phyloP scores from a whole-genome alignment of 92 coral and sea anemone species.

The Porites lobata region DNA sequence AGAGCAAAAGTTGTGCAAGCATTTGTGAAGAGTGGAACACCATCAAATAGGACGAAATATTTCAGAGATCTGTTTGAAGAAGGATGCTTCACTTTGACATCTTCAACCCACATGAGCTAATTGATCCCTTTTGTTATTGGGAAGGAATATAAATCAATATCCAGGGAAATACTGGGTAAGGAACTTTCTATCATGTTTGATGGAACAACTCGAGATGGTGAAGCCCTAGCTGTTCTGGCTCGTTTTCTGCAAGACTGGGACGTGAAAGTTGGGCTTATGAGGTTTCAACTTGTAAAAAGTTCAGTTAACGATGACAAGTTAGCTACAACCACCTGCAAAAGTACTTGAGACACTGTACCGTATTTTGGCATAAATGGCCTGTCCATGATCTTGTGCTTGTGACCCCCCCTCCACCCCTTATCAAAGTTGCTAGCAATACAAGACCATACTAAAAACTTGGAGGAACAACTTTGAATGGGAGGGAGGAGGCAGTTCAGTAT shows the following conservation, averaged over 20 bases:
- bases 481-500: too few species aligned
- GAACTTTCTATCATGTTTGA: slow-evolving; percentile 42
- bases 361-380: too few species aligned
- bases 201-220: slow-evolving; percentile 54
- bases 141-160: slow-evolving; percentile 41
- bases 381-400: too few species aligned
- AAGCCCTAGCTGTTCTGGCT: slow-evolving; percentile 40
- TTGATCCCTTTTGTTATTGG: slow-evolving; percentile 44
- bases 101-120: slow-evolving; percentile 20
- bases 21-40: slow-evolving; percentile 60
- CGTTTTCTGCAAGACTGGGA: slow-evolving; percentile 43
- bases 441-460: too few species aligned
- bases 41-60: slow-evolving; percentile 42
- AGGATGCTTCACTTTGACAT: slow-evolving; percentile 28
- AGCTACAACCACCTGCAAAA: background rate
- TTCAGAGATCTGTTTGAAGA: slow-evolving; percentile 47
- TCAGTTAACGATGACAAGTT: slow-evolving; percentile 33
- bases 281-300: slow-evolving; percentile 37
- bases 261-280: slow-evolving; percentile 30
- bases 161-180: slow-evolving; percentile 37
- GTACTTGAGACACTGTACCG: too few species aligned
- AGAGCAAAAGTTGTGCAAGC: slow-evolving; percentile 55
- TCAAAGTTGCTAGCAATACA: too few species aligned
- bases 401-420: too few species aligned
- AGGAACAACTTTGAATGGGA: too few species aligned